Conservation (phyloP, 2,113 vertebrate species). For the Myanophis thanlyinensis region DNA sequence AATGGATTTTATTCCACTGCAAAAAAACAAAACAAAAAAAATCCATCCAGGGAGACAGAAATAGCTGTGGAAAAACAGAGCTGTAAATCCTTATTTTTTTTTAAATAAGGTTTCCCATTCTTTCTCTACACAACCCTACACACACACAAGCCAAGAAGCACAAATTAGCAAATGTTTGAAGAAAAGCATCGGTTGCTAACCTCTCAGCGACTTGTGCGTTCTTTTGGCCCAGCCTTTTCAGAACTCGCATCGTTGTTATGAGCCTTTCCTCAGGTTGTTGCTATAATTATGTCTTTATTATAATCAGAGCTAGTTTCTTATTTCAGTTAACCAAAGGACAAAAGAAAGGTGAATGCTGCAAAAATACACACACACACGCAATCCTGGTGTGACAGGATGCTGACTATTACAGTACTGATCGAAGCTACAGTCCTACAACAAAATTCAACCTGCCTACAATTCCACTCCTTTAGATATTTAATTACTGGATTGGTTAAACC, state of each 20-base stretch:
- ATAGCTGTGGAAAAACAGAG: not conserved
- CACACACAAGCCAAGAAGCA: not conserved
- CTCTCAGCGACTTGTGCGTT: not conserved
- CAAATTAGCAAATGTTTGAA: not conserved
- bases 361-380: too few species aligned
- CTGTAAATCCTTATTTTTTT: not conserved
- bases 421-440: too few species aligned
- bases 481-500: too few species aligned
- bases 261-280: not conserved
- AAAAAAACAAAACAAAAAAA: not conserved
- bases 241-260: too few species aligned
- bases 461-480: too few species aligned
- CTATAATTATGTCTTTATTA: not conserved
- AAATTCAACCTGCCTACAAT: too few species aligned
- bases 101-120: not conserved
- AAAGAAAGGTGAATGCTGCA: too few species aligned
- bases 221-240: not conserved
- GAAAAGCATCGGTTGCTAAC: not conserved
- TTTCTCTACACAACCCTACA: not conserved
- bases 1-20: not conserved
- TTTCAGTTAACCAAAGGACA: too few species aligned
- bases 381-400: too few species aligned
- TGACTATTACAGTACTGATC: too few species aligned
- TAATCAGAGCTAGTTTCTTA: too few species aligned
- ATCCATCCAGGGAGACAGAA: not conserved